Evolutionary conservation across 2,797 vertebrate genomes (phyloP).

Genomic region (Coranthus polyacanthus): DNA sequence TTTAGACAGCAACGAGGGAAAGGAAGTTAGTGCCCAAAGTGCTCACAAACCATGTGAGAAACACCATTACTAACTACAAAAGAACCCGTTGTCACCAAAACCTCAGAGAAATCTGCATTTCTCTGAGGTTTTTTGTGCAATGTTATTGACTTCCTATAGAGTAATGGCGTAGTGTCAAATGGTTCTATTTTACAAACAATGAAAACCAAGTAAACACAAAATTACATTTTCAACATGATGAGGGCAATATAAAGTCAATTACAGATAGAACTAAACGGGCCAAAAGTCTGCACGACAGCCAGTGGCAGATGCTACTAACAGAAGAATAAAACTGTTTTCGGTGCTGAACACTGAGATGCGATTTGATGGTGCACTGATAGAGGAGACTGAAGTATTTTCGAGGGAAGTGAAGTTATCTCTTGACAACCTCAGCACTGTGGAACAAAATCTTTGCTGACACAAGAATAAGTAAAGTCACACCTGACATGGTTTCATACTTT

Average conservation of each 20-base stretch:
- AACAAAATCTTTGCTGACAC: constrained; percentile 29
- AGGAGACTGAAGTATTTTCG: constrained; percentile 8
- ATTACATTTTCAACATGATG: constrained; percentile 14
- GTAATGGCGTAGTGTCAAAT: neutral
- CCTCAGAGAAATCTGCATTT: neutral
- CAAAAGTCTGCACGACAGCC: constrained; percentile 5
- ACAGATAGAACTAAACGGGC: neutral
- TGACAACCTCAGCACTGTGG: constrained; percentile 9
- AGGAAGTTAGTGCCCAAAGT: neutral
- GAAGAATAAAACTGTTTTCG: constrained; percentile 12
- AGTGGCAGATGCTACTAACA: constrained; percentile 6
- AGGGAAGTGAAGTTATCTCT: constrained; percentile 4
- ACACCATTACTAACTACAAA: neutral
- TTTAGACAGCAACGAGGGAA: neutral
- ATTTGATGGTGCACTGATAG: constrained; percentile 8
- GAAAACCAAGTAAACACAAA: neutral
- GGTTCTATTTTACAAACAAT: neutral
- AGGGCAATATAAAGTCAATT: constrained; percentile 3
- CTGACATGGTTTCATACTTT: constrained; percentile 1
- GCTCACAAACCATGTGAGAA: constrained; percentile 1
- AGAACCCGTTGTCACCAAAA: neutral
- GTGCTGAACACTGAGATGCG: constrained; percentile 8
- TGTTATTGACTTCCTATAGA: neutral
- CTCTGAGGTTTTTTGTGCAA: no score
- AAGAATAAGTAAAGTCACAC: constrained; percentile 11